These are phyloP conservation scores for Neodiprion lecontei DNA, from an alignment of 1,140 invertebrate genomes.

Conservation along the genomic window DNA sequence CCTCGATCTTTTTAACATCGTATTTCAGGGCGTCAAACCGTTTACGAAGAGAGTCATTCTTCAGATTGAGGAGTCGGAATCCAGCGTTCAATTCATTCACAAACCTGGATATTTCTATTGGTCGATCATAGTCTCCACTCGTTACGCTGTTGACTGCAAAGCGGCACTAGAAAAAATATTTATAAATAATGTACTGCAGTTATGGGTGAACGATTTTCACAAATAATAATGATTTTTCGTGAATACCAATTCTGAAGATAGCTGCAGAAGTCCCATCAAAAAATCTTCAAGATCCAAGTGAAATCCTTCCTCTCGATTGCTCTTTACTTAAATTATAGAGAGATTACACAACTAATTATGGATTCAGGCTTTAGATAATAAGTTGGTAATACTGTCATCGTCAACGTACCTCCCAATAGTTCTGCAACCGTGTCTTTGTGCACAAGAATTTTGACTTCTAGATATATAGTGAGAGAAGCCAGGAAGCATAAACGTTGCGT, in stretches of 20 bases:
- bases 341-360: constrained; percentile 24
- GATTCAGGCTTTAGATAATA: constrained; percentile 16
- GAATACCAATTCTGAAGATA: constrained; percentile 83
- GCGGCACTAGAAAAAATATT: constrained; percentile 66
- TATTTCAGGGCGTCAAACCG: constrained; percentile 92
- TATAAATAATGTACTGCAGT: constrained; percentile 21
- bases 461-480: constrained; percentile 78
- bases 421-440: constrained; percentile 78
- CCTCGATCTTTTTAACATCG: constrained; percentile 93
- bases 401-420: constrained; percentile 73
- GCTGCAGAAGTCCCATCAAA: constrained; percentile 80
- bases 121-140: constrained; percentile 80
- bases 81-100: constrained; percentile 87
- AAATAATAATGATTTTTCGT: not conserved
- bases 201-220: constrained; percentile 1
- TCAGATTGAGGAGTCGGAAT: constrained; percentile 87
- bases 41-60: constrained; percentile 89
- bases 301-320: constrained; percentile 72
- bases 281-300: constrained; percentile 93
- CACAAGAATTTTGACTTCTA: constrained; percentile 79
- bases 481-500: constrained; percentile 82
- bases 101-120: constrained; percentile 84
- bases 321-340: constrained; percentile 62
- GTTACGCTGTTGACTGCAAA: constrained; percentile 90
- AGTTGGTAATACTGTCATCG: constrained; percentile 28